Conservation (phyloP, 2,888 invertebrate species). For the Resseliella maxima region DNA sequence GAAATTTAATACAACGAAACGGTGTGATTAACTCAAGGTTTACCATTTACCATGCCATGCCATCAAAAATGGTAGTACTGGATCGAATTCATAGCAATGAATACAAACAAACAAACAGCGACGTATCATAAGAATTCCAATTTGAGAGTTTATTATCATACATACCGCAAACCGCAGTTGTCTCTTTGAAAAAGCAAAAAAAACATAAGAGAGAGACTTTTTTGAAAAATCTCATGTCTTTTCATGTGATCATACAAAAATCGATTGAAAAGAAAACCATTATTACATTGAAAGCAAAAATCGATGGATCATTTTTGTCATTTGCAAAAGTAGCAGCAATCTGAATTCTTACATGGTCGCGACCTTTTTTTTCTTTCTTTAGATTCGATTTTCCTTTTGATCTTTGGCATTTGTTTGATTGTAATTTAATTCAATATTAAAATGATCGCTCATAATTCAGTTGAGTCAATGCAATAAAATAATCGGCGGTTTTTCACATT, state of each 20-base stretch:
- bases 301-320: constrained; percentile 13
- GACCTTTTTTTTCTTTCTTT: neutral
- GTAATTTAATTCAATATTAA: constrained; percentile 41
- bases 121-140: neutral
- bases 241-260: no score
- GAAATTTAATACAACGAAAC: neutral
- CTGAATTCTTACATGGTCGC: neutral
- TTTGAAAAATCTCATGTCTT: no score
- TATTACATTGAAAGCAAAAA: neutral
- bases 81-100: neutral
- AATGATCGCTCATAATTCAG: constrained; percentile 40
- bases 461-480: constrained; percentile 31
- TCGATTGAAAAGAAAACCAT: no score
- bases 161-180: constrained; percentile 46
- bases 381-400: neutral
- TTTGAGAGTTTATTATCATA: constrained; percentile 12
- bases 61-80: no score
- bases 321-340: neutral
- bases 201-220: no score
- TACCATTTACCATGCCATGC: neutral
- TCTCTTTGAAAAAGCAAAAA: neutral
- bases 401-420: constrained; percentile 48
- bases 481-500: constrained; percentile 10
- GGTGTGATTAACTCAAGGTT: no score
- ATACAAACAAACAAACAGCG: neutral